Percentiles rank a stretch among this genome's conserved stretches.
Evolutionary conservation across 2,797 vertebrate species (phyloP).

Genomic region (Enteromius viviparus): DNA sequence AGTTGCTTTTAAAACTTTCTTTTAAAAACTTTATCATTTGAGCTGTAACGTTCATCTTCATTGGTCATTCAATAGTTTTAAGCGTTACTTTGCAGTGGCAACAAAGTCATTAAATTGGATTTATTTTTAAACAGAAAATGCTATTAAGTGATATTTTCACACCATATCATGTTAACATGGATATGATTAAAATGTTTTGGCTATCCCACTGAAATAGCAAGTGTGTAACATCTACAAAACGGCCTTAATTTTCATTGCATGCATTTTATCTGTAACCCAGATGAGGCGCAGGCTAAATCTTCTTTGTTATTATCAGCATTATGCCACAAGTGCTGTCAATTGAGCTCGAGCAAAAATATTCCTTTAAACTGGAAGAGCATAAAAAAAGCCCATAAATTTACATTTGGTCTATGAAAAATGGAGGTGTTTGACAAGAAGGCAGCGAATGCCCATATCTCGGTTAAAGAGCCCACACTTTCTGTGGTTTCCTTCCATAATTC

Average conservation of each 20-base stretch:
- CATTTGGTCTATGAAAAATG: constrained; percentile 40
- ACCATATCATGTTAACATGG: not conserved
- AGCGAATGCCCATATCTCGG: constrained; percentile 37
- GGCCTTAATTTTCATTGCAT: not conserved
- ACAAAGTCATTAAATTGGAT: constrained; percentile 25
- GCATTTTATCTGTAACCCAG: not conserved
- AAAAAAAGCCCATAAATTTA: not conserved
- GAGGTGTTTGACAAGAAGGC: constrained; percentile 43
- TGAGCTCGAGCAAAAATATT: not conserved
- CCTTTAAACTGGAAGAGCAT: not conserved
- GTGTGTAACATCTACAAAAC: not conserved
- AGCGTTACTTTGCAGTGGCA: not conserved
- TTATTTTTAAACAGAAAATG: not conserved
- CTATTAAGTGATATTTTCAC: not conserved
- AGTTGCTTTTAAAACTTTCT: too few species aligned
- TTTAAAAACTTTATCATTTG: not conserved
- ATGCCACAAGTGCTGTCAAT: not conserved
- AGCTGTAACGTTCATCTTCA: not conserved
- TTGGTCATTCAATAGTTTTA: not conserved
- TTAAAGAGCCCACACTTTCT: constrained; percentile 51
- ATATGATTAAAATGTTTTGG: not conserved
- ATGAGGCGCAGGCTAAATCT: too few species aligned
- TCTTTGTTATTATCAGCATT: not conserved
- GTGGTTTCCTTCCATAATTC: constrained; percentile 54
- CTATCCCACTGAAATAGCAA: not conserved